A percentile compares a stretch with the other conserved stretches of the same genome.
Evolutionary conservation across 2,888 invertebrate species (phyloP).

Genomic region (Phortica magna): DNA sequence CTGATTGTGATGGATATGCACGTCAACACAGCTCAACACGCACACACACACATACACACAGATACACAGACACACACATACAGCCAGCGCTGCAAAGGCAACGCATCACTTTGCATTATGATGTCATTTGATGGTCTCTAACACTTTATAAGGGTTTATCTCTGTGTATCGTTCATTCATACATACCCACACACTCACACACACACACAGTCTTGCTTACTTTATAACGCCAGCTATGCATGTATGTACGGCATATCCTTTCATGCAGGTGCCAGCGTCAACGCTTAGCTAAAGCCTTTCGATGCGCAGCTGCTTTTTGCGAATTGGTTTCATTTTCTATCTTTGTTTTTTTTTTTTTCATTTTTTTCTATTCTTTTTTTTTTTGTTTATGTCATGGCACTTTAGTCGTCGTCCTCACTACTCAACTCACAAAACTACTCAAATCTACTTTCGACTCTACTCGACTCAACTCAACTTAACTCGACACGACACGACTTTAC

Average conservation of each 20-base stretch:
- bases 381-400: neutral
- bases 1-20: slow-evolving; percentile 3
- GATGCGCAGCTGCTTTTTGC: neutral
- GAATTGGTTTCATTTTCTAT: neutral
- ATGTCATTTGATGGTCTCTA: slow-evolving; percentile 1
- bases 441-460: neutral
- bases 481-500: neutral
- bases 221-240: neutral
- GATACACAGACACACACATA: neutral
- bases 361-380: neutral
- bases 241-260: neutral
- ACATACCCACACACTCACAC: neutral
- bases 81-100: neutral
- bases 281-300: too few relatives aligned
- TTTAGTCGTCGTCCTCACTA: too few relatives aligned
- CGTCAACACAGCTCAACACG: neutral
- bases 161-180: neutral
- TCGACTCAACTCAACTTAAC: neutral
- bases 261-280: too few relatives aligned
- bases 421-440: too few relatives aligned
- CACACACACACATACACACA: neutral
- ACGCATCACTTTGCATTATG: slow-evolving; percentile 3
- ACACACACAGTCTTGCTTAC: neutral
- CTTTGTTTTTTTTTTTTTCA: neutral
- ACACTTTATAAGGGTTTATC: neutral